Evolutionary conservation across 2,113 vertebrate genomes (phyloP), one percentile per base, ranked within the genome.

Genomic region (Crotophaga sulcirostris): DNA sequence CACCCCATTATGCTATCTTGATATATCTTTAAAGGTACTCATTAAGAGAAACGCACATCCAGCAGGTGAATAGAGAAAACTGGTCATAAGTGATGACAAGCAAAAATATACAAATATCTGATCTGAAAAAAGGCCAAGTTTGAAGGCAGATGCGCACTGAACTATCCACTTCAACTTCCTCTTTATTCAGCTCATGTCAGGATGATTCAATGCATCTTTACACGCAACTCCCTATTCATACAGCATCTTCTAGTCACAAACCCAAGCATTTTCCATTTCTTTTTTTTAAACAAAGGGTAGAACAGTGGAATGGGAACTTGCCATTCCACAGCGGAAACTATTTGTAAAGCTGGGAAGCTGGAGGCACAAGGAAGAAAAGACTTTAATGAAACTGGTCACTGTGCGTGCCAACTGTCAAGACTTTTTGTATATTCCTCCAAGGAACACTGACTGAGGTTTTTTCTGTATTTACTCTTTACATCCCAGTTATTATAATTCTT

Each of bases 341-440:
- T 96, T 96, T 95, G 93, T 96, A 95, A 97, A 94, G 96, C 96
- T 95, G 96, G 96, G 95, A 94, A 95, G 94, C 92, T 95, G 96
- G 92, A 96, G 92, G 94, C 96, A 87, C 66, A 58, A 51, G 66
- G 86, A 96, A 96, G 96, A 97, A 97, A 97, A 95, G 92, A 94
- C 95, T 94, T 95, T 90, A 94, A 94, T 96, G 96, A 95, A 97
- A 95, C 88, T 90, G 88, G 95, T 84, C 69, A 6, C 92, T 90
- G 69, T 95, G 83, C 3, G 25, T 93, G 96, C 96, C 96, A 96
- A 94, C 96, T 92, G 81, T 78, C 92, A 94, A 70, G 93, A 82
- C 90, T 90, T 92, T 84, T 94, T 89, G 89, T 72, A 66, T 66
- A 84, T 90, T 89, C 86, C 94, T 93, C 90, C 94, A 92, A 89